A percentile compares a stretch with the other conserved stretches of the same genome.
phyloP scores from a whole-genome alignment of 2,888 invertebrate genomes.

The Amphimallon solstitiale region DNA sequence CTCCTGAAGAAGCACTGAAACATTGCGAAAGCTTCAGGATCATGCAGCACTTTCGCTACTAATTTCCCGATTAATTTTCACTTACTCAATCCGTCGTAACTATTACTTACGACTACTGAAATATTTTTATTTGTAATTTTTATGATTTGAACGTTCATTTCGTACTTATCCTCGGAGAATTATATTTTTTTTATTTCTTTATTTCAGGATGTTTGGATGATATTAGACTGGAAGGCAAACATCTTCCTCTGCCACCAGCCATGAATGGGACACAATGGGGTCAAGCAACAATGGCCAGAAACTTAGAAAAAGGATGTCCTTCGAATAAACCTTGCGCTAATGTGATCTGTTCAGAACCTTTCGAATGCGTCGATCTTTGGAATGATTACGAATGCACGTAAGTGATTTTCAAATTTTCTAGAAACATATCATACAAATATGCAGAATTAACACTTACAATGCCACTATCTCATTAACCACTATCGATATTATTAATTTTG shows the following conservation, averaged over 20 bases:
- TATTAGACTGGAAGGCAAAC: constrained; percentile 91
- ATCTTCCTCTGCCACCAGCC: constrained; percentile 91
- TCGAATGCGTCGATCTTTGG: constrained; percentile 97
- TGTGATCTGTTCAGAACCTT: constrained; percentile 92
- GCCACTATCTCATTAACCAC: neutral
- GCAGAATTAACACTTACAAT: neutral
- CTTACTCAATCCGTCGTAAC: too few species aligned
- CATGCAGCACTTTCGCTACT: too few species aligned
- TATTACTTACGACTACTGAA: too few species aligned
- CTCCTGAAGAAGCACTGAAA: too few species aligned
- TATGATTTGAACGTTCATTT: too few species aligned
- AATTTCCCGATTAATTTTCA: too few species aligned
- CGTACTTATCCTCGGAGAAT: neutral
- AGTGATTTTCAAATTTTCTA: constrained; percentile 63
- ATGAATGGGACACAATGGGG: constrained; percentile 97
- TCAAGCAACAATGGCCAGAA: constrained; percentile 92
- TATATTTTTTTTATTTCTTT: constrained; percentile 19
- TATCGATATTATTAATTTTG: neutral
- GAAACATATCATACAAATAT: constrained; percentile 6
- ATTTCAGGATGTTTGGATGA: constrained; percentile 81
- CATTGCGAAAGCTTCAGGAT: too few species aligned
- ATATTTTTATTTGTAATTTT: too few species aligned
- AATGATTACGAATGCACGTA: constrained; percentile 99
- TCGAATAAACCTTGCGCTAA: constrained; percentile 96
- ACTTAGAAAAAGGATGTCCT: constrained; percentile 91